A percentile compares a stretch with the other conserved stretches of the same genome.
phyloP scores from a whole-genome alignment of 30 jellyfish, hydroid and myxozoan genomes.

The Catostylus mosaicus region DNA sequence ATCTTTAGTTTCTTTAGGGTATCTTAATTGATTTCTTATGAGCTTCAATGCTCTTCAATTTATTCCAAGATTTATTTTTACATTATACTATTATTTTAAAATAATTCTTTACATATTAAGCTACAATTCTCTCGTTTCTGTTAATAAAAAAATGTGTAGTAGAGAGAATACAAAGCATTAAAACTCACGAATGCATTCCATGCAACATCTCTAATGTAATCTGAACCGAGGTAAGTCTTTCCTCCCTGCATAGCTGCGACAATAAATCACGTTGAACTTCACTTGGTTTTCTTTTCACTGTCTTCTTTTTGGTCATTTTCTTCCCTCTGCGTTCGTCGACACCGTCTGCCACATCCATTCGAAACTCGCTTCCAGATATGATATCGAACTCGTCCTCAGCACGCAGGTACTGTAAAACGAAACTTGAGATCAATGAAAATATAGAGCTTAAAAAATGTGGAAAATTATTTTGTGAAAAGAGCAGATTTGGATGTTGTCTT shows the following conservation, averaged over 20 bases:
- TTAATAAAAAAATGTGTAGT: no score
- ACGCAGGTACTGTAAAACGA: conserved; percentile 26
- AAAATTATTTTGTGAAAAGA: neutral
- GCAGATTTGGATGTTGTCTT: no score
- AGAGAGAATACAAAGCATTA: no score
- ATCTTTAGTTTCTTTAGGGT: no score
- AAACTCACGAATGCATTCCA: conserved; percentile 29
- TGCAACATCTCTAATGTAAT: conserved; percentile 68
- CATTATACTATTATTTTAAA: no score
- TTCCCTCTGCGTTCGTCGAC: conserved; percentile 9
- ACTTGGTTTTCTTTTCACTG: conserved; percentile 26
- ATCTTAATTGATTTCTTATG: no score
- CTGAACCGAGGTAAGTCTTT: conserved; percentile 53
- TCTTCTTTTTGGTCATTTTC: conserved; percentile 41
- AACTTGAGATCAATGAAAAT: no score
- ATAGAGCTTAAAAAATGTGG: neutral
- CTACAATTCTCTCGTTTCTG: no score
- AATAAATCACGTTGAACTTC: conserved; percentile 36
- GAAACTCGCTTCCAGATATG: conserved; percentile 48
- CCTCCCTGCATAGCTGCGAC: conserved; percentile 68
- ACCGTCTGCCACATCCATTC: conserved; percentile 26
- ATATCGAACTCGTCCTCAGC: conserved; percentile 49
- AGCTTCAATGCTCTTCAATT: no score
- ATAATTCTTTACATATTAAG: no score
- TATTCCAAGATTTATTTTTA: no score